A percentile compares a stretch with the other conserved stretches of the same genome.
Conservation (phyloP, 2,797 vertebrate genomes). For the Smutsia gigantea region DNA sequence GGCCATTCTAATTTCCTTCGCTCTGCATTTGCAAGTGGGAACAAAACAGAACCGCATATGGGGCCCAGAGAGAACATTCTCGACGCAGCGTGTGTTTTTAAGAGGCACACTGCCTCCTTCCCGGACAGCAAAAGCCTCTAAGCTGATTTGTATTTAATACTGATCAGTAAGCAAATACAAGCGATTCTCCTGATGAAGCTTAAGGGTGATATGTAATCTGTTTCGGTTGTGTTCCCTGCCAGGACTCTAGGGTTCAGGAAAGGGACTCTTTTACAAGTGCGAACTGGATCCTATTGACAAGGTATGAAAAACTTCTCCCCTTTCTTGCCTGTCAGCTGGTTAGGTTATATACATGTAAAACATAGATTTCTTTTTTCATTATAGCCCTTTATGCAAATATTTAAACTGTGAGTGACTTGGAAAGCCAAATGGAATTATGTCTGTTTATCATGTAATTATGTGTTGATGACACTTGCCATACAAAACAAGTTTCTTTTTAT, state of each 20-base stretch:
- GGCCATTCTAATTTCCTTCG: not conserved
- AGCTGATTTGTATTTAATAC: constrained; percentile 4
- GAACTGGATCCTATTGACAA: not conserved
- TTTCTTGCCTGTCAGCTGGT: not conserved
- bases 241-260: not conserved
- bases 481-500: constrained; percentile 35
- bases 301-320: not conserved
- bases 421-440: constrained; percentile 33
- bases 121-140: not conserved
- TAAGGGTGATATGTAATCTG: not conserved
- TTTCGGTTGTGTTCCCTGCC: not conserved
- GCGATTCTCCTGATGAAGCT: not conserved
- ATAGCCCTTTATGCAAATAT: not conserved
- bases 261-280: not conserved
- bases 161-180: constrained; percentile 45
- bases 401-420: constrained; percentile 42
- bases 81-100: constrained; percentile 20
- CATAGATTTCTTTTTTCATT: not conserved
- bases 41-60: not conserved
- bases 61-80: not conserved
- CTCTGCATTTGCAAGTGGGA: not conserved
- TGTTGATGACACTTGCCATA: not conserved
- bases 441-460: constrained; percentile 46
- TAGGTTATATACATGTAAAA: not conserved
- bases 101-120: not conserved